phyloP scores from a whole-genome alignment of 2,888 invertebrate species.

The Tineola bisselliella region DNA sequence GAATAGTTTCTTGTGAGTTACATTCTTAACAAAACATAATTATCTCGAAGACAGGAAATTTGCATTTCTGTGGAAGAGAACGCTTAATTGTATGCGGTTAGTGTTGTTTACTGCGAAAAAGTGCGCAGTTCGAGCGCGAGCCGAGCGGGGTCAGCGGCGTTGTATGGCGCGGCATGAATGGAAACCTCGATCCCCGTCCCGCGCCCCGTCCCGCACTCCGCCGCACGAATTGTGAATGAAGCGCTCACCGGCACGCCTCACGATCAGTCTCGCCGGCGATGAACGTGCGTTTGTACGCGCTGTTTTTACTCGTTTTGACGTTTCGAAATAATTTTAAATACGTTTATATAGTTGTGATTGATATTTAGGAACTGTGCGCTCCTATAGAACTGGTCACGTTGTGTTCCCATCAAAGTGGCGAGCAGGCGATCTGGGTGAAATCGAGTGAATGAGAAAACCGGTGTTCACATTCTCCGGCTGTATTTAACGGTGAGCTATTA shows the following conservation, averaged over 20 bases:
- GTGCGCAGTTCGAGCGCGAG: slow-evolving; percentile 24
- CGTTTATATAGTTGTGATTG: not conserved
- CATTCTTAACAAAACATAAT: not conserved
- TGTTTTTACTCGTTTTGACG: slow-evolving; percentile 33
- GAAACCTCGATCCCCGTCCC: slow-evolving; percentile 35
- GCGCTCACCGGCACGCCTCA: slow-evolving; percentile 51
- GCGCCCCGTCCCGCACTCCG: slow-evolving; percentile 46
- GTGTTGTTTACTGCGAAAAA: slow-evolving; percentile 23
- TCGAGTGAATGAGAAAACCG: slow-evolving; percentile 41
- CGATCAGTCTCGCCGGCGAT: slow-evolving; percentile 54
- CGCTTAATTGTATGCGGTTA: slow-evolving; percentile 30
- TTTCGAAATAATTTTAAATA: slow-evolving; percentile 37
- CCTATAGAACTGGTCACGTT: not conserved
- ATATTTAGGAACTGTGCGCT: not conserved
- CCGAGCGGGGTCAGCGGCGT: slow-evolving; percentile 20
- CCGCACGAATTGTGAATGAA: slow-evolving; percentile 62
- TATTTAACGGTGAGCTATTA: slow-evolving; percentile 54
- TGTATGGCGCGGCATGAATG: slow-evolving; percentile 12
- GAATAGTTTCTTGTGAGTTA: not conserved
- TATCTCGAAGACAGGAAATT: not conserved
- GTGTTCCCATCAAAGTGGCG: not conserved
- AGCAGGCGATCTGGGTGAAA: slow-evolving; percentile 22
- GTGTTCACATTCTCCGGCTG: slow-evolving; percentile 35
- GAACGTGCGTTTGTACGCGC: slow-evolving; percentile 33
- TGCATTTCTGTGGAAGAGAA: not conserved